Conservation (phyloP, 2,888 invertebrate genomes). For the Oligia latruncula region DNA sequence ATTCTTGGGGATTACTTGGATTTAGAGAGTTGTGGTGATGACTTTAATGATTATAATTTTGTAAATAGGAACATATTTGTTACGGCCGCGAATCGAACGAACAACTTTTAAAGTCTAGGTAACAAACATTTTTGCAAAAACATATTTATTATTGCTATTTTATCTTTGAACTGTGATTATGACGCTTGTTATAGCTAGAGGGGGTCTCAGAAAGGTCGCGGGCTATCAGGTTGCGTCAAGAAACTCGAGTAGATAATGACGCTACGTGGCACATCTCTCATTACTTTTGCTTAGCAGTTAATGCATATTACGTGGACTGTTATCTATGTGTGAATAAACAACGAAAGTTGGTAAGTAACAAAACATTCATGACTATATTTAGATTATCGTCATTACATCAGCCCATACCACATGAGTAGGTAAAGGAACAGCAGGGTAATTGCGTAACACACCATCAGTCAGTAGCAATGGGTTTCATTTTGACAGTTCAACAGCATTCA, state of each 20-base stretch:
- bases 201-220: conserved; percentile 62
- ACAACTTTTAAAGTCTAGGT: too few species aligned
- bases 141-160: conserved; percentile 48
- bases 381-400: conserved; percentile 29
- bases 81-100: too few species aligned
- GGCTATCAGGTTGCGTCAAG: conserved; percentile 71
- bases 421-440: too few species aligned
- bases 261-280: conserved; percentile 43
- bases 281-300: conserved; percentile 48
- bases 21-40: too few species aligned
- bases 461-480: too few species aligned
- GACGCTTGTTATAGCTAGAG: conserved; percentile 47
- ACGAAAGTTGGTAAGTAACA: conserved; percentile 27
- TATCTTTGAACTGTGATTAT: conserved; percentile 41
- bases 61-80: too few species aligned
- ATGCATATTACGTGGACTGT: conserved; percentile 24
- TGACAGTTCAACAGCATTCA: too few species aligned
- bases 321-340: conserved; percentile 45
- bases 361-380: conserved; percentile 7
- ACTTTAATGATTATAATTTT: too few species aligned
- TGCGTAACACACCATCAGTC: too few species aligned
- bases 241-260: conserved; percentile 47
- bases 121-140: conserved; percentile 53
- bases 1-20: too few species aligned
- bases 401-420: neutral